Evolutionary conservation across 2,797 vertebrate species (phyloP).

Genomic region (Echiichthys vipera): DNA sequence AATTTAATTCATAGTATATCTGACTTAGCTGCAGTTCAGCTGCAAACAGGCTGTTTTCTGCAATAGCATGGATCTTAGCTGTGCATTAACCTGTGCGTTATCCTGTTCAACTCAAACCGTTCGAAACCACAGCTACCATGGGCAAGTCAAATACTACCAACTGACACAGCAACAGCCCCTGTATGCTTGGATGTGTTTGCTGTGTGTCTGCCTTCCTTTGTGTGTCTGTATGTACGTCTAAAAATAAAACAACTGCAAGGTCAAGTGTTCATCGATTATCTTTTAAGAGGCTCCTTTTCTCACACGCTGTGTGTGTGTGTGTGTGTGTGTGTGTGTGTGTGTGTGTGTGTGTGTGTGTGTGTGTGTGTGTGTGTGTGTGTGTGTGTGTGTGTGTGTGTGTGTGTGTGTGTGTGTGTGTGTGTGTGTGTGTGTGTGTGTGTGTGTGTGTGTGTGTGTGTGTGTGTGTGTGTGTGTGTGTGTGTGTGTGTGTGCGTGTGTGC

Average conservation of each 20-base stretch:
- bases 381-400: too few species aligned
- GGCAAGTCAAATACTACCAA: slow-evolving; percentile 1
- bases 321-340: too few species aligned
- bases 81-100: slow-evolving; percentile 3
- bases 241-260: slow-evolving; percentile 51
- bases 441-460: neutral
- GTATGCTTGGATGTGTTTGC: slow-evolving; percentile 4
- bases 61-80: neutral
- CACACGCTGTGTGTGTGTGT: slow-evolving; percentile 27
- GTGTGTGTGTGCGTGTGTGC: neutral
- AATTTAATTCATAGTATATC: neutral
- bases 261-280: slow-evolving; percentile 56
- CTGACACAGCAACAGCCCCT: slow-evolving; percentile 15
- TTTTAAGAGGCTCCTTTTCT: slow-evolving; percentile 47
- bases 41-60: neutral
- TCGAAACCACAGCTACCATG: neutral
- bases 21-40: slow-evolving; percentile 8
- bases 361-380: too few species aligned
- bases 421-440: too few species aligned
- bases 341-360: too few species aligned
- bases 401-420: too few species aligned
- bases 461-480: slow-evolving; percentile 8
- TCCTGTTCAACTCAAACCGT: neutral
- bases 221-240: slow-evolving; percentile 9
- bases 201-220: neutral